Evolutionary conservation across 2,113 vertebrate species (phyloP), one percentile per base, ranked within the genome.

Genomic region (Chunga burmeisteri): DNA sequence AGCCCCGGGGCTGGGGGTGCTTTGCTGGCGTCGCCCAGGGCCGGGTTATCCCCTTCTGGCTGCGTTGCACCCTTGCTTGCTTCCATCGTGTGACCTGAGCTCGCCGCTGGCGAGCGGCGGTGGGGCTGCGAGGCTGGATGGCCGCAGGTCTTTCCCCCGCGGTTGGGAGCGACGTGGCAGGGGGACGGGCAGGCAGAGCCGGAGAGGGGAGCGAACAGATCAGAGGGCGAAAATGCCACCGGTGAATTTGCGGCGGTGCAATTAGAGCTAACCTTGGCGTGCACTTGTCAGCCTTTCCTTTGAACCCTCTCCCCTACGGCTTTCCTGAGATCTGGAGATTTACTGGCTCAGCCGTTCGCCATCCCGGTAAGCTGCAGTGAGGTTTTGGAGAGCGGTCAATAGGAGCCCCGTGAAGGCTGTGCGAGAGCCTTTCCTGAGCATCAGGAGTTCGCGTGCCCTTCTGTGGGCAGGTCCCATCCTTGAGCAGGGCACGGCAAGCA

Each of bases 11-110:
- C 26, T 47, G 46, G 55, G 0, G 6, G 4, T 17, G 40, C 46
- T 26, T 13, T 1, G 0, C 44, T 3, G 63, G 46, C 79, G 7
- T 19, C 0, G 0, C 38, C 34, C 7, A 0, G 26, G 42, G 18
- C 62, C 2, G 3, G 19, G 42, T 14, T 7, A 3, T 50, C n/a
- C 40, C 65, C 62, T 61, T 0, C 8, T 10, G 1, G 38, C 44
- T 32, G 7, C 1, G 4, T 22, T 25, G 11, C 34, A 20, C 49
- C 46, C 21, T 6, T 1, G 34, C 23, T n/a, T 3, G 0, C 9
- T 32, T 4, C 88, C n/a, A 0, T 20, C 1, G 6, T 1, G 6
- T 44, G 71, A 44, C 19, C 30, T 0, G 36, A 27, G 67, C 62
- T 29, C 25, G 68, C 62, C 1, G 1, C 0, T 8, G 84, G 46